phyloP scores from a whole-genome alignment of 2,888 invertebrate genomes.

The Agrochola macilenta region DNA sequence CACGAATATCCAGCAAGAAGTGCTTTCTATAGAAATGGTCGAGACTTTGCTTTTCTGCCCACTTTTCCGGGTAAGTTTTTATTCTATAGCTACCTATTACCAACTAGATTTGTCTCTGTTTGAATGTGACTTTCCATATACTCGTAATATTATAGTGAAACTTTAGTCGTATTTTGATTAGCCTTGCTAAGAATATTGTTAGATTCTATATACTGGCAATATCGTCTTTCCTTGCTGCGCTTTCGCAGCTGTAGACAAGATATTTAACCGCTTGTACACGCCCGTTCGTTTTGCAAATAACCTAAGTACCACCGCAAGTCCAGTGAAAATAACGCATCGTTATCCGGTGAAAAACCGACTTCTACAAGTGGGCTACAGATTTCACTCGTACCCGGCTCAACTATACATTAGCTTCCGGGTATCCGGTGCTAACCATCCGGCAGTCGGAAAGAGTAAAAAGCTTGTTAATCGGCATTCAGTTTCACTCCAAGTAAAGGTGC shows the following conservation, averaged over 20 bases:
- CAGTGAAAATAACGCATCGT: neutral
- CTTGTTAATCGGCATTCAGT: neutral
- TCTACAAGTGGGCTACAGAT: neutral
- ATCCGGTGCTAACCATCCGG: neutral
- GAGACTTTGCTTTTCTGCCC: slow-evolving; percentile 82
- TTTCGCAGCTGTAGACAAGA: neutral
- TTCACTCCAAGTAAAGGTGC: neutral
- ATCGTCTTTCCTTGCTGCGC: neutral
- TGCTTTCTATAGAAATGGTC: slow-evolving; percentile 84
- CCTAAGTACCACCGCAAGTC: no score
- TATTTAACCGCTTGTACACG: no score
- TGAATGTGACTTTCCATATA: neutral
- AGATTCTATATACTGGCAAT: neutral
- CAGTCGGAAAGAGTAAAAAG: neutral
- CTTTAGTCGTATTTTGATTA: neutral
- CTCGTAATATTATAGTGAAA: no score
- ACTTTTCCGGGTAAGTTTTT: slow-evolving; percentile 81
- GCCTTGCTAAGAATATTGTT: neutral
- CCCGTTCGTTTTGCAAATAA: neutral
- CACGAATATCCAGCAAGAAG: slow-evolving; percentile 83
- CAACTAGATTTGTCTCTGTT: neutral
- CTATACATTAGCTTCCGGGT: neutral
- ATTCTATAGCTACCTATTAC: neutral
- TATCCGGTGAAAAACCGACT: neutral
- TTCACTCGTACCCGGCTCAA: neutral